phyloP scores from a whole-genome alignment of 2,888 invertebrate species.

The Drosophila siamana region DNA sequence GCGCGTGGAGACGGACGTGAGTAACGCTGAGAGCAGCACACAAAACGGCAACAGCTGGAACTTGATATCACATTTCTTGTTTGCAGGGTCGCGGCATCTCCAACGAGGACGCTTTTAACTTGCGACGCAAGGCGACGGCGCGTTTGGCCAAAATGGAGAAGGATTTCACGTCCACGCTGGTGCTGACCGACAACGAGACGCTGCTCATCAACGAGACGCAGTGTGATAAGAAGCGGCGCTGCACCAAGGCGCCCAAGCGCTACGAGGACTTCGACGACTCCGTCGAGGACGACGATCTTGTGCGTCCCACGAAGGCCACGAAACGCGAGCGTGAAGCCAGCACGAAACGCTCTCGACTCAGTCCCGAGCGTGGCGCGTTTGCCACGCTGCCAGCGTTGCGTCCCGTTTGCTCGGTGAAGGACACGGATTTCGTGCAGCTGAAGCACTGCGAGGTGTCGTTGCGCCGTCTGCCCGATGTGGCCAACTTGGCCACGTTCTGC shows the following conservation, averaged over 20 bases:
- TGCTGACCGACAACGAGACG: slow-evolving; percentile 88
- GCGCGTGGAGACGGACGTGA: slow-evolving; percentile 83
- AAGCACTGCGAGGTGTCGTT: slow-evolving; percentile 82
- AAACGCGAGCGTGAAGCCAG: slow-evolving; percentile 42
- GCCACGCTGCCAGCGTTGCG: background rate
- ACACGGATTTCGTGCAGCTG: slow-evolving; percentile 68
- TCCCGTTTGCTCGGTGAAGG: slow-evolving; percentile 62
- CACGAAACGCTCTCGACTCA: slow-evolving; percentile 8
- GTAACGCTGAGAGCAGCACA: background rate
- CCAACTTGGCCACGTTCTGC: slow-evolving; percentile 88
- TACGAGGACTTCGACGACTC: slow-evolving; percentile 86
- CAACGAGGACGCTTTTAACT: slow-evolving; percentile 83
- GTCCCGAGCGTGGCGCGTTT: slow-evolving; percentile 2
- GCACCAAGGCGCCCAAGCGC: slow-evolving; percentile 88
- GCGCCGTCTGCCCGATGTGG: slow-evolving; percentile 76
- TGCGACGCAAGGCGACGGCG: slow-evolving; percentile 84
- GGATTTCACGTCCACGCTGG: slow-evolving; percentile 90
- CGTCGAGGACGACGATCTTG: slow-evolving; percentile 66
- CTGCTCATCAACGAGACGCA: slow-evolving; percentile 87
- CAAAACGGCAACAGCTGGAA: no score
- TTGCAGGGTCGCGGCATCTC: slow-evolving; percentile 81
- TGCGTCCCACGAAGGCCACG: slow-evolving; percentile 18
- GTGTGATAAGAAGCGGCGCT: slow-evolving; percentile 86
- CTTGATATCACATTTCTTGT: background rate
- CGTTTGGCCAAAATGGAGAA: slow-evolving; percentile 89